A percentile compares a stretch with the other conserved stretches of the same genome.
These are phyloP conservation scores for Bostrychus sinensis DNA, from an alignment of 2,113 vertebrate genomes.

Conservation along the genomic window DNA sequence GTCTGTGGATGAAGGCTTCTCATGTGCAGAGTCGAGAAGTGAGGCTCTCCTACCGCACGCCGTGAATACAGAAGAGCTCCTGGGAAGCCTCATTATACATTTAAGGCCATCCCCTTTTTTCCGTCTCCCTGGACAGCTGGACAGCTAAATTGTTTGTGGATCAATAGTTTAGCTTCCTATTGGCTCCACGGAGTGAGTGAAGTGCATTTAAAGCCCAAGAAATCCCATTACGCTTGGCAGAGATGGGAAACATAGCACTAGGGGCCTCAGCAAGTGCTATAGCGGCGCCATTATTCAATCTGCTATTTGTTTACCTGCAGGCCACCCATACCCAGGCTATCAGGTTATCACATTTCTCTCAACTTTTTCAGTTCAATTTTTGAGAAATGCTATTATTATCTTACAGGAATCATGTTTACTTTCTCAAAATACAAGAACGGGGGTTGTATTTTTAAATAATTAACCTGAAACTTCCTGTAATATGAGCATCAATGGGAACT, in stretches of 20 bases:
- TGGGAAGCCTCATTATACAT: slow-evolving; percentile 71
- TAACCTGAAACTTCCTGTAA: slow-evolving; percentile 6
- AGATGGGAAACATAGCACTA: slow-evolving; percentile 61
- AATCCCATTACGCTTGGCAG: slow-evolving; percentile 77
- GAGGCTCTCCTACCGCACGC: slow-evolving; percentile 53
- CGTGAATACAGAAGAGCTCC: slow-evolving; percentile 62
- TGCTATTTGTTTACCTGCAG: slow-evolving; percentile 57
- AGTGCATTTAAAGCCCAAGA: slow-evolving; percentile 73
- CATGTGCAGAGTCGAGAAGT: slow-evolving; percentile 43
- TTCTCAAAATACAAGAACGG: background rate
- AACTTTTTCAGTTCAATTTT: slow-evolving; percentile 11
- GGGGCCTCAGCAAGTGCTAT: slow-evolving; percentile 48
- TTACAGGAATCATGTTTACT: background rate
- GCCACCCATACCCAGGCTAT: slow-evolving; percentile 15
- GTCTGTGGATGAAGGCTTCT: slow-evolving; percentile 38
- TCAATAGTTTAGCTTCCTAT: slow-evolving; percentile 79
- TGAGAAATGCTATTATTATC: slow-evolving; percentile 6
- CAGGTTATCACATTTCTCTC: background rate
- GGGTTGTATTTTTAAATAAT: slow-evolving; percentile 17
- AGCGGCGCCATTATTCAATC: slow-evolving; percentile 57
- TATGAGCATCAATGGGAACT: slow-evolving; percentile 4
- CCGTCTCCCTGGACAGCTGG: slow-evolving; percentile 64
- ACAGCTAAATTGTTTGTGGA: slow-evolving; percentile 77
- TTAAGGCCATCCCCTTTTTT: slow-evolving; percentile 70
- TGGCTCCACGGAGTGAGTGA: slow-evolving; percentile 60